phyloP scores from a whole-genome alignment of 2,797 vertebrate species.

The Chrysocyon brachyurus region DNA sequence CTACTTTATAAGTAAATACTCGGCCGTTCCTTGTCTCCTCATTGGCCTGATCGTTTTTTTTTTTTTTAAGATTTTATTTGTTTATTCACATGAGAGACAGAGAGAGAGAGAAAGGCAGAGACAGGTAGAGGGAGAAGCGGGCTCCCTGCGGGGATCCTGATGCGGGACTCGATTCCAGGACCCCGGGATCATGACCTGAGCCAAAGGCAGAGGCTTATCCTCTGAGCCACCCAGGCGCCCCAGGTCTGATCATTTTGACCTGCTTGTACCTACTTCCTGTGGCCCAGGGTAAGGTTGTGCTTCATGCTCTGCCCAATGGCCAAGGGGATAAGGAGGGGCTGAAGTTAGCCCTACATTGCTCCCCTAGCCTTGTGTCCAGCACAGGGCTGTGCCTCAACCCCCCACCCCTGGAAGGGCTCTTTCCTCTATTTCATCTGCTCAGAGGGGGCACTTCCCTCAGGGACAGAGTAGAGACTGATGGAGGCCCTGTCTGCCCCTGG shows the following conservation, averaged over 20 bases:
- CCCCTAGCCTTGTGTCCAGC: background rate
- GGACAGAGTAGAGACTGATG: background rate
- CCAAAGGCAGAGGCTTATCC: too few relatives aligned
- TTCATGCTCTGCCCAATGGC: background rate
- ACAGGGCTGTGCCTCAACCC: too few relatives aligned
- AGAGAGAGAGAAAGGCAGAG: too few relatives aligned
- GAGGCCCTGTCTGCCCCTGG: background rate
- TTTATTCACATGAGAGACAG: too few relatives aligned
- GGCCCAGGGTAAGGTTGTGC: too few relatives aligned
- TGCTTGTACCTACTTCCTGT: background rate
- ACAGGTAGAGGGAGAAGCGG: too few relatives aligned
- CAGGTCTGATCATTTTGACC: background rate
- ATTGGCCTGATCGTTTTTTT: background rate
- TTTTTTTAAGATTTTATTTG: too few relatives aligned
- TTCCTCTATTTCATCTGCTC: background rate
- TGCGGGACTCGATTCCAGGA: too few relatives aligned
- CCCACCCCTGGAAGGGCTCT: fast-evolving
- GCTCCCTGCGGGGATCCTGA: too few relatives aligned
- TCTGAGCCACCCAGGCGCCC: too few relatives aligned
- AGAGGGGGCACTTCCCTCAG: background rate
- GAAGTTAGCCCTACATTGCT: background rate
- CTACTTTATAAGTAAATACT: background rate
- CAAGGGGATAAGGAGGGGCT: background rate
- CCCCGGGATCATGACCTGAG: too few relatives aligned
- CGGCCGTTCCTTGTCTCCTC: background rate